Evolutionary conservation across 1,140 invertebrate species (phyloP).

Genomic region (Scylla paramamosain): DNA sequence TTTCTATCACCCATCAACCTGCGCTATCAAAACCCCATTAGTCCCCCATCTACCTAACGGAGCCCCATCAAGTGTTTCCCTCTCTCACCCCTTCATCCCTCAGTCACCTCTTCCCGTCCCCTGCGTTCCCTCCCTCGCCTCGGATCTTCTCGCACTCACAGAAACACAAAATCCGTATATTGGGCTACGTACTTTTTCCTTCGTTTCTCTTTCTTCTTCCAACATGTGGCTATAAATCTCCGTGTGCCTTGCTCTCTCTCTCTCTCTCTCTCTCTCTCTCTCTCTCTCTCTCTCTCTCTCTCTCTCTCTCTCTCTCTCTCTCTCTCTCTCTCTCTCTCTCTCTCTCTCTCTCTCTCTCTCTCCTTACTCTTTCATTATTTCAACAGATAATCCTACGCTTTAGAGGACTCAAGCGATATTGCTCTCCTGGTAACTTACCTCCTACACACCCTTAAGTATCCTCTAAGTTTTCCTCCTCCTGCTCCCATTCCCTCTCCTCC

Average conservation of each 20-base stretch:
- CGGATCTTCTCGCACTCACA: background rate
- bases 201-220: background rate
- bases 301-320: background rate
- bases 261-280: background rate
- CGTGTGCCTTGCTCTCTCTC: background rate
- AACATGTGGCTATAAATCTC: background rate
- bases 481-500: background rate
- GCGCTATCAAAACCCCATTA: background rate
- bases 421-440: background rate
- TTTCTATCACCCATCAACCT: background rate
- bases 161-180: constrained; percentile 24
- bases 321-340: constrained; percentile 27
- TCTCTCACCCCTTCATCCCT: background rate
- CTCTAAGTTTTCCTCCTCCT: background rate
- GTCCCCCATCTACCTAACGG: background rate
- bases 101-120: background rate
- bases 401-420: background rate
- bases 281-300: constrained; percentile 4
- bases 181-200: constrained; percentile 5
- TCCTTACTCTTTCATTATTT: background rate
- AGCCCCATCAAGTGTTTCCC: background rate
- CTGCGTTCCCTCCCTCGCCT: background rate
- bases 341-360: constrained; percentile 15
- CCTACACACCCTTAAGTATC: background rate
- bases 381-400: background rate